Evolutionary conservation across 1,140 invertebrate species (phyloP).

Genomic region (Cheumatopsyche charites): DNA sequence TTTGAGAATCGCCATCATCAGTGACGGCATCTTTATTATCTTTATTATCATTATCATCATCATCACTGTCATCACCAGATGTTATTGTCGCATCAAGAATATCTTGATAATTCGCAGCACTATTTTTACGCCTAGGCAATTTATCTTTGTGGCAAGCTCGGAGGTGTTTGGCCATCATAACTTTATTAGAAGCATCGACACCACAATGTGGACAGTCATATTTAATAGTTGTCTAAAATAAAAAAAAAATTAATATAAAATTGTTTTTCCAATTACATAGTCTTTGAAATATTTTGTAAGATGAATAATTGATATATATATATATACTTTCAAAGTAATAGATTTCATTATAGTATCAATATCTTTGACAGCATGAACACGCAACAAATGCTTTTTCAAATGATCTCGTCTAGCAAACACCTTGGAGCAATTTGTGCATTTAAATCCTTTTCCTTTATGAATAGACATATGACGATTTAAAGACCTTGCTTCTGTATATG

Average conservation of each 20-base stretch:
- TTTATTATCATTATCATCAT: constrained; percentile 13
- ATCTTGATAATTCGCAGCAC: constrained; percentile 21
- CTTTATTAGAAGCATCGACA: constrained; percentile 42
- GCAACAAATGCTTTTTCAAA: constrained; percentile 44
- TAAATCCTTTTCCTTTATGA: constrained; percentile 54
- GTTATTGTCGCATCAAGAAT: neutral
- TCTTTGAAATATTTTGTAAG: neutral
- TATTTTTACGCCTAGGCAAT: constrained; percentile 41
- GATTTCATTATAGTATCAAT: constrained; percentile 2
- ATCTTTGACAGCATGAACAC: neutral
- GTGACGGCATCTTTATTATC: constrained; percentile 15
- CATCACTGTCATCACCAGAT: neutral
- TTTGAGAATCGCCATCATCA: no score
- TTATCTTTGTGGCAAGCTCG: constrained; percentile 43
- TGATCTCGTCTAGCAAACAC: constrained; percentile 57
- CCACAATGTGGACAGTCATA: constrained; percentile 38
- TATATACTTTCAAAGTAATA: constrained; percentile 28
- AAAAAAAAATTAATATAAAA: neutral
- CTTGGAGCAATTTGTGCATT: constrained; percentile 55
- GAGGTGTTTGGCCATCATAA: constrained; percentile 40
- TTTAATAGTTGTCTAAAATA: constrained; percentile 17
- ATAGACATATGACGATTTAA: constrained; percentile 53
- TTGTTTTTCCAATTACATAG: neutral
- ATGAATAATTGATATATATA: neutral
- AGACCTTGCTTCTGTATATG: constrained; percentile 53